phyloP scores from a whole-genome alignment of 1,140 invertebrate genomes.

The Aphidius ervi region DNA sequence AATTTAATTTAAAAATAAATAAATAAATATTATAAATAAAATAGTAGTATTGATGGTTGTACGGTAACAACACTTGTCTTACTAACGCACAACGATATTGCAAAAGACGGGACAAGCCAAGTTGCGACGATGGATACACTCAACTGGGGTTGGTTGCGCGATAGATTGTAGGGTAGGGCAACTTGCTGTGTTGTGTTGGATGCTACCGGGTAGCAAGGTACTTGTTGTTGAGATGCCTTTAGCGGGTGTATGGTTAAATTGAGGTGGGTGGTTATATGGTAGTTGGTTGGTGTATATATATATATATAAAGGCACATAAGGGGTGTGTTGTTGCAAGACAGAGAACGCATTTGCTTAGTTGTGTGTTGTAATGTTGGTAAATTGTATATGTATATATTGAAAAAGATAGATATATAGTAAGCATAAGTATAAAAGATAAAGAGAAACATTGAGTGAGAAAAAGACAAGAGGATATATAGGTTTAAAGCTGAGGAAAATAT shows the following conservation, averaged over 20 bases:
- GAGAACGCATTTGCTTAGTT: slow-evolving; percentile 7
- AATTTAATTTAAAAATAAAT: too few species aligned
- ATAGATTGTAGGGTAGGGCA: slow-evolving; percentile 33
- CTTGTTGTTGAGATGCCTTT: slow-evolving; percentile 51
- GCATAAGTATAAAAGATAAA: slow-evolving; percentile 6
- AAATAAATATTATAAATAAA: too few species aligned
- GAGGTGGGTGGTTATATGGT: slow-evolving; percentile 19
- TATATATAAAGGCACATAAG: background rate
- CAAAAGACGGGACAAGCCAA: slow-evolving; percentile 8
- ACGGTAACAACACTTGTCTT: too few species aligned
- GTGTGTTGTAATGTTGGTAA: slow-evolving; percentile 23
- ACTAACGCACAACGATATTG: too few species aligned
- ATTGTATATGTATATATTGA: slow-evolving; percentile 19
- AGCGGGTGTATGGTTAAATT: slow-evolving; percentile 28
- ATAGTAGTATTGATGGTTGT: too few species aligned
- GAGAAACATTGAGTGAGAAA: background rate
- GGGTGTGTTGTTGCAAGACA: slow-evolving; percentile 6
- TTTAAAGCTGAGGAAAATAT: background rate
- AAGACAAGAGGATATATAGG: slow-evolving; percentile 4
- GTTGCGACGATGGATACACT: slow-evolving; percentile 10
- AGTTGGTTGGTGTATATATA: background rate
- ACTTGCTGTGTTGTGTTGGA: slow-evolving; percentile 52
- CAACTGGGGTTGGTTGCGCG: too few species aligned
- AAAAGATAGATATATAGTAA: slow-evolving; percentile 6
- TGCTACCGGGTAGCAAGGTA: slow-evolving; percentile 48